These are phyloP conservation scores for Calonectris borealis DNA, from an alignment of 2,113 vertebrate genomes.

Conservation along the genomic window DNA sequence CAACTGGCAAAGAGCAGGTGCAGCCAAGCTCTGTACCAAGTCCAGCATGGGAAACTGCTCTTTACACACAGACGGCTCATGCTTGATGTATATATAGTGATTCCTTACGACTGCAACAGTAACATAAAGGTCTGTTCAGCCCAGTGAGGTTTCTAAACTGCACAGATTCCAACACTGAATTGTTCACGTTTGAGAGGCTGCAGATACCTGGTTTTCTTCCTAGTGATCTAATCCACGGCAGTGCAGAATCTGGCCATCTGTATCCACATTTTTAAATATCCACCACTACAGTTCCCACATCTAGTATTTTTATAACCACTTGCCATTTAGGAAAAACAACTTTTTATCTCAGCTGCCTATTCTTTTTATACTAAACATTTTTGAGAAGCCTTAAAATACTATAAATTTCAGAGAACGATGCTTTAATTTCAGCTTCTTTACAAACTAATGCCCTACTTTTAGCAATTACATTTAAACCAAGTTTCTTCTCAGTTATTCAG, in stretches of 20 bases:
- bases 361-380: neutral
- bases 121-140: neutral
- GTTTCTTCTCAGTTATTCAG: neutral
- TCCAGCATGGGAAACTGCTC: neutral
- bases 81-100: neutral
- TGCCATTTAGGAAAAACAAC: neutral
- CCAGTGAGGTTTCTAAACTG: neutral
- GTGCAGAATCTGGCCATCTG: neutral
- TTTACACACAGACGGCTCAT: neutral
- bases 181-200: fast-evolving
- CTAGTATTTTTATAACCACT: neutral
- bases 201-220: neutral
- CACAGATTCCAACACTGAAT: neutral
- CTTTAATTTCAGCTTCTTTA: neutral
- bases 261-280: neutral
- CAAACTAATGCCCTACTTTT: neutral
- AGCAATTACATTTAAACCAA: neutral
- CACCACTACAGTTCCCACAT: neutral
- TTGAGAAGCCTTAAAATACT: neutral
- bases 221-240: neutral
- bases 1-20: neutral
- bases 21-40: neutral
- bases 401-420: neutral
- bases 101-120: neutral
- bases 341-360: neutral